Conservation (phyloP, 2,797 vertebrate species). For the Sebastes dallii region DNA sequence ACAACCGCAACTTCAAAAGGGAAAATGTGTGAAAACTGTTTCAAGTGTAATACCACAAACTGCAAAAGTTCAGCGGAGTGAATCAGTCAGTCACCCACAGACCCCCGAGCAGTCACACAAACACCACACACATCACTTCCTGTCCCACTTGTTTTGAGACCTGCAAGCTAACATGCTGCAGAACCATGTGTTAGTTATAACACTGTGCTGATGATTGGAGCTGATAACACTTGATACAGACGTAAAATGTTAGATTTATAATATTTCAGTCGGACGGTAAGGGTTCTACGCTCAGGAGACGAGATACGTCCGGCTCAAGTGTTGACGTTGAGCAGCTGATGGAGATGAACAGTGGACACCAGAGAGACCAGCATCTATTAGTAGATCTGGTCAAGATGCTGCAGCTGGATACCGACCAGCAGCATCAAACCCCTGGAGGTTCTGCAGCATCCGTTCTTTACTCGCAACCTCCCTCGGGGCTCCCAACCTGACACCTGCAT, state of each 20-base stretch:
- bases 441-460: neutral
- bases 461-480: neutral
- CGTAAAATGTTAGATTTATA: neutral
- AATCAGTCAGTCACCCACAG: neutral
- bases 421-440: neutral
- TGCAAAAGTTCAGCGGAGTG: neutral
- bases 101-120: neutral
- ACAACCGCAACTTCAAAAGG: neutral
- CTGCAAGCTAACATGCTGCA: neutral
- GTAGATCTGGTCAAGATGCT: neutral
- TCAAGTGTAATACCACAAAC: neutral
- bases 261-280: neutral
- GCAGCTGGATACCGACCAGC: neutral
- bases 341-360: neutral
- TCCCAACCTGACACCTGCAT: neutral
- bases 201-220: neutral
- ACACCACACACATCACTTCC: slow-evolving; percentile 10
- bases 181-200: neutral
- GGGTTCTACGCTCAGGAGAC: neutral
- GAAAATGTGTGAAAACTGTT: neutral
- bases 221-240: neutral
- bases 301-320: neutral
- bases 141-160: neutral
- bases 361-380: neutral
- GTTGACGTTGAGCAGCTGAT: neutral